A percentile compares a stretch with the other conserved stretches of the same genome.
Evolutionary conservation across 2,797 vertebrate species (phyloP).

Genomic region (Odontamblyopus rebecca): DNA sequence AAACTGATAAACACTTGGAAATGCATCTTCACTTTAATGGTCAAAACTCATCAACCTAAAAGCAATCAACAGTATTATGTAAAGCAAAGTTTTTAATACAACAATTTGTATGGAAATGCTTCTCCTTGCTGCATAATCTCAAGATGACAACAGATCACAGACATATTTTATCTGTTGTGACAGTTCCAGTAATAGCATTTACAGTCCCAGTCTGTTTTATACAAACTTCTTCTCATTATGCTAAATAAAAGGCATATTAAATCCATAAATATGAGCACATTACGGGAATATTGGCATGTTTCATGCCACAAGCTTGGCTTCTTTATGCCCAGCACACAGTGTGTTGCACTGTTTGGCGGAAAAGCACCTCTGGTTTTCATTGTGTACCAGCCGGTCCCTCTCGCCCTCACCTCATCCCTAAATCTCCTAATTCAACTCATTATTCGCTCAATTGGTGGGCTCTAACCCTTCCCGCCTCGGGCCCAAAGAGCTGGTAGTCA

Average conservation of each 20-base stretch:
- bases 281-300: slow-evolving; percentile 3
- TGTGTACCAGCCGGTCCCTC: slow-evolving; percentile 59
- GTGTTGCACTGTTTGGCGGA: slow-evolving; percentile 59
- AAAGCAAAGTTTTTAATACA: slow-evolving; percentile 34
- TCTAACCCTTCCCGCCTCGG: slow-evolving; percentile 74
- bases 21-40: slow-evolving; percentile 39
- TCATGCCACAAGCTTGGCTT: not conserved
- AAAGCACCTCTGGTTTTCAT: slow-evolving; percentile 82
- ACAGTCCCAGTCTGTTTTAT: slow-evolving; percentile 8
- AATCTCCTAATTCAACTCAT: slow-evolving; percentile 85
- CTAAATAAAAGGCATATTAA: slow-evolving; percentile 24
- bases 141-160: slow-evolving; percentile 25
- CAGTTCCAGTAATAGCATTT: slow-evolving; percentile 35
- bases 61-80: slow-evolving; percentile 41
- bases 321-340: slow-evolving; percentile 6
- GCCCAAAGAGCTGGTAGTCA: slow-evolving; percentile 79
- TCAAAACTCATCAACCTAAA: slow-evolving; percentile 41
- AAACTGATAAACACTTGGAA: slow-evolving; percentile 40
- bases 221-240: not conserved
- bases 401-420: slow-evolving; percentile 67
- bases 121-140: slow-evolving; percentile 8
- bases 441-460: slow-evolving; percentile 84
- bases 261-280: slow-evolving; percentile 25
- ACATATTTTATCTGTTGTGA: slow-evolving; percentile 33
- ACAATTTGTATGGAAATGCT: slow-evolving; percentile 57